Base-by-base conservation (phyloP, 2,113 vertebrate species). In the Chauna torquata region DNA sequence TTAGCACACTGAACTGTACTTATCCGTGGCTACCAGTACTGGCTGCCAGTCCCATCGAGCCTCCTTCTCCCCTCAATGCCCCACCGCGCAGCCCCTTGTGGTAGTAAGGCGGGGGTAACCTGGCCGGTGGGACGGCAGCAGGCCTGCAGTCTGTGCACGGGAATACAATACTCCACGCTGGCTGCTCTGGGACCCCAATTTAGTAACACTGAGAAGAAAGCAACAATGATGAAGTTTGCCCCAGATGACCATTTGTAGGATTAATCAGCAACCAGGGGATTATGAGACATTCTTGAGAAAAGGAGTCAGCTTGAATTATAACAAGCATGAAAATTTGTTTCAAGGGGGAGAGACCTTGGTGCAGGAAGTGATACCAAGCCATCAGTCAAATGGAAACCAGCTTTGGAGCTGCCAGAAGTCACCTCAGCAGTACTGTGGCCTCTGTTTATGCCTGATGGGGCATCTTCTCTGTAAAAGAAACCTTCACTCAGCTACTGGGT, bases 61-160 rank as follows among this genome's bases (percentile, higher is more conserved):
- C 11, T 4, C 47, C n/a, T 55, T 54, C 55, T 58, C 54, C 8
- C 22, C 1, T 1, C 24, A 57, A 68, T 27, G 18, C 61, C 10
- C 14, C 0, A 0, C 15, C 7, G 49, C 2, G 7, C 45, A 52
- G 32, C 11, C n/a, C 14, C 27, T 45, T 1, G 0, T 1, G 22
- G 25, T 8, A 12, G 49, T 19, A 8, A 8, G 32, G 12, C 0
- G 1, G 19, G 47, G 27, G 32, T 23, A 30, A 34, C 15, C n/a
- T 45, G 30, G 6, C 2, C 27, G 32, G 23, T 34, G n/a, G 55
- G 36, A 58, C 20, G 62, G 38, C 65, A 70, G 12, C 0, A 2
- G 16, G 8, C 1, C 1, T 23, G 18, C 52, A 62, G 36, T 45
- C 57, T 2, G 0, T 3, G n/a, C 3, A 2, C 22, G 12, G 45